Evolutionary conservation across 1,140 invertebrate species (phyloP), one percentile per base, ranked within the genome.

Genomic region (Elysia chlorotica): DNA sequence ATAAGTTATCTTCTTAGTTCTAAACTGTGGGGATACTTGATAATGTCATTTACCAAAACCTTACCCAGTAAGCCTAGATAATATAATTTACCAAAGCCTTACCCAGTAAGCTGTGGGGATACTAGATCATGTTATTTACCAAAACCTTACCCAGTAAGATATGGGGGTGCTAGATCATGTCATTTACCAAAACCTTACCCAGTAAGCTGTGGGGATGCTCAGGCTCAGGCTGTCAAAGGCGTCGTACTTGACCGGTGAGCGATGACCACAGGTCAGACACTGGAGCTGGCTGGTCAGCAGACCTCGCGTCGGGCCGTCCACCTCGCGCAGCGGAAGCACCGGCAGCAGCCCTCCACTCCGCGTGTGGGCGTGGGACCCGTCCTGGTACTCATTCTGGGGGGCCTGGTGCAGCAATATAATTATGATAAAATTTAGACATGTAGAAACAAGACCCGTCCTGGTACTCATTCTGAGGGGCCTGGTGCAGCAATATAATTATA

Each of bases 201-300:
- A 82, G 53, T 79, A 74, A 48, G 87, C 88, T 28, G 89, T 85
- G 33, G 93, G 93, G 54, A 95, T 83, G 63, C 90, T 90, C 28
- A 97, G 85, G 0, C 94, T 95, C 25, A 97, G 89, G 81, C 93
- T 95, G 85, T 96, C 94, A 82, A 96, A 95, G 82, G 94, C 94
- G 83, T 97, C 95, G 83, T 95, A 96, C 23, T 92, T 92, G 17
- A 96, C 92, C 0, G 93, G 91, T 78, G 93, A 93, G 91, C 94
- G 94, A 85, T 91, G 91, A 23, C 91, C 91, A 88, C 95, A 96
- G 35, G 91, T 90, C 31, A 92, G 92, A 85, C 95, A 96, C 73
- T 92, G 90, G 41, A 95, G 90, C 83, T 95, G 93, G 79, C 93
- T 94, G 74, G 94, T 94, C 68, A 95, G 89, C n/a, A 94, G 91